Percentiles rank a stretch among this genome's conserved stretches.
Evolutionary conservation across 2,113 vertebrate genomes (phyloP).

Genomic region (Oxyura jamaicensis): DNA sequence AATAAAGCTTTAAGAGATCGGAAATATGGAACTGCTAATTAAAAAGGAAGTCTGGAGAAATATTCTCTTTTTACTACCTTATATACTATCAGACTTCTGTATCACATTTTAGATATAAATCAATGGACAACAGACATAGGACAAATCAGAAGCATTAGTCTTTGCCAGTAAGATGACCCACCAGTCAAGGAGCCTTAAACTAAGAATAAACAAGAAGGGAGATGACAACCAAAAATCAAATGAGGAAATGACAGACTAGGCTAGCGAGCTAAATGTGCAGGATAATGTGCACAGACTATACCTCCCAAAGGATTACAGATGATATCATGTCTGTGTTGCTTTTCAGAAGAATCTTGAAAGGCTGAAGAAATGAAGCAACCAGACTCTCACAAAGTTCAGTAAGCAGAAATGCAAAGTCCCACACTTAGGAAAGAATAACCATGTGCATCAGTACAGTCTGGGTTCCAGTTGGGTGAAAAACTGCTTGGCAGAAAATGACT

Average conservation of each 20-base stretch:
- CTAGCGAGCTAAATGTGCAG: neutral
- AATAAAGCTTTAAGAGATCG: neutral
- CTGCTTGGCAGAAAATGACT: neutral
- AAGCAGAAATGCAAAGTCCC: neutral
- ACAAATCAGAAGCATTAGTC: neutral
- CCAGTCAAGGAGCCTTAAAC: neutral
- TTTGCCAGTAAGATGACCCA: neutral
- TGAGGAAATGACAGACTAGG: neutral
- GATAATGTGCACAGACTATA: neutral
- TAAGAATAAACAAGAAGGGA: neutral
- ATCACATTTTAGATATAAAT: neutral
- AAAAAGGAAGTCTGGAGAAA: neutral
- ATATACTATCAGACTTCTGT: neutral
- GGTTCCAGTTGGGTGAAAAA: neutral
- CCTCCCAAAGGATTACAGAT: neutral
- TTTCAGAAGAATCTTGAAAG: neutral
- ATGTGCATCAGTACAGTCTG: neutral
- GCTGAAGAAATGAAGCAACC: neutral
- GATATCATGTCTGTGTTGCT: neutral
- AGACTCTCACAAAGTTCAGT: neutral
- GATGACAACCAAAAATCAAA: neutral
- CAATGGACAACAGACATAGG: neutral
- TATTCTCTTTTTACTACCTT: neutral
- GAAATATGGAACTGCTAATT: neutral
- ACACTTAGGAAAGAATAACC: neutral